phyloP scores from a whole-genome alignment of 53 echinoderm and acorn worm species.

The Holothuria scabra region DNA sequence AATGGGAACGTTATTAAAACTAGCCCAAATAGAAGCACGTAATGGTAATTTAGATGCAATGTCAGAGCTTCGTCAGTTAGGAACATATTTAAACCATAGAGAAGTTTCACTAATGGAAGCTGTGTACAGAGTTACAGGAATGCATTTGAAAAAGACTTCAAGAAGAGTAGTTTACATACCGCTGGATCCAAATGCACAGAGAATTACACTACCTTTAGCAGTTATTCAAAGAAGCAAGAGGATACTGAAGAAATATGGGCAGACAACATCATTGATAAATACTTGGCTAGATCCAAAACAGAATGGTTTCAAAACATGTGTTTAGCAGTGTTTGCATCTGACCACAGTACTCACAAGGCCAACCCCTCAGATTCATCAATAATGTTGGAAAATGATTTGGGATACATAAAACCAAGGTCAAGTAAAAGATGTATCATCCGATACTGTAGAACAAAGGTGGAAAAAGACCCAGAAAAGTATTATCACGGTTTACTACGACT shows the following conservation, averaged over 20 bases:
- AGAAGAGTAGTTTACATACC: no score
- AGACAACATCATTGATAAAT: slow-evolving; percentile 28
- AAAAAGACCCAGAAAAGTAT: slow-evolving; percentile 38
- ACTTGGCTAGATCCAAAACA: slow-evolving; percentile 11
- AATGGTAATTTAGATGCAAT: slow-evolving; percentile 69
- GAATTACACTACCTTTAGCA: slow-evolving; percentile 47
- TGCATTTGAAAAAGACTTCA: no score
- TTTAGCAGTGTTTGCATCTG: slow-evolving; percentile 8
- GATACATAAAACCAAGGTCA: not conserved
- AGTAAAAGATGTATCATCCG: slow-evolving; percentile 8
- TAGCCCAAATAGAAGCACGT: slow-evolving; percentile 55
- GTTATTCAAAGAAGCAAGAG: slow-evolving; percentile 2
- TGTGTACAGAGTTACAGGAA: no score
- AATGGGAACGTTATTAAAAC: slow-evolving; percentile 66
- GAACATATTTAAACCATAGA: no score
- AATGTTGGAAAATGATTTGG: not conserved
- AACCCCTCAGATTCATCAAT: not conserved
- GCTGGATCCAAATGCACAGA: slow-evolving; percentile 33
- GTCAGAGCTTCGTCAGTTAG: slow-evolving; percentile 48
- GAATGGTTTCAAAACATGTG: no score
- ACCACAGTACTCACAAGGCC: not conserved
- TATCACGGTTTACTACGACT: slow-evolving; percentile 36
- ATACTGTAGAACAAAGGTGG: slow-evolving; percentile 6
- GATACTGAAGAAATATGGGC: slow-evolving; percentile 44
- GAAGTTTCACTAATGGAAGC: no score